phyloP scores from a whole-genome alignment of 2,113 vertebrate species.

The Sigmodon hispidus region DNA sequence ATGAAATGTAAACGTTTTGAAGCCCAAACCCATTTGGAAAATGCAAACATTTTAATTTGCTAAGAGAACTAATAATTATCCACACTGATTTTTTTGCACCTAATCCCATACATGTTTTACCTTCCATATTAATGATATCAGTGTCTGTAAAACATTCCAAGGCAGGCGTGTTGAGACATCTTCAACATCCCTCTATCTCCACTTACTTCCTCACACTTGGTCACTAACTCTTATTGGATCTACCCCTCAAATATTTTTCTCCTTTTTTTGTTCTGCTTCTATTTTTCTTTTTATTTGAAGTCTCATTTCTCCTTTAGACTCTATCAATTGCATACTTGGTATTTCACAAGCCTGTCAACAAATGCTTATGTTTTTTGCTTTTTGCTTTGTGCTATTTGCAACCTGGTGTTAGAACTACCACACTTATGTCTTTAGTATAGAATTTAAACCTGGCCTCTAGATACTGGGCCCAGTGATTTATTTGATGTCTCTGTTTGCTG shows the following conservation, averaged over 20 bases:
- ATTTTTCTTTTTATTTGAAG: neutral
- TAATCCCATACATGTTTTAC: neutral
- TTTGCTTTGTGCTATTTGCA: neutral
- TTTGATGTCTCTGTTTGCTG: neutral
- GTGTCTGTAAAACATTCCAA: neutral
- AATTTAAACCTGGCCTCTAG: neutral
- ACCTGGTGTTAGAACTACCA: neutral
- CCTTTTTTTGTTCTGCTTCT: neutral
- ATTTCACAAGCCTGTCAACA: slow-evolving; percentile 3
- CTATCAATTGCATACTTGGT: slow-evolving; percentile 13
- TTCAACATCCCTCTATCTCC: neutral
- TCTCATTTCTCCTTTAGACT: neutral
- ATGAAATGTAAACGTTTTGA: slow-evolving; percentile 60
- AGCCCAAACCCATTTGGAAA: slow-evolving; percentile 60
- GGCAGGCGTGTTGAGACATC: neutral
- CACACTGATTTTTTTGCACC: slow-evolving; percentile 44
- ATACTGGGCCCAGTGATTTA: neutral
- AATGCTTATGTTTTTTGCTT: too few relatives aligned
- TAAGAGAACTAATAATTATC: slow-evolving; percentile 48
- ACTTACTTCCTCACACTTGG: neutral
- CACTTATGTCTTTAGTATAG: neutral
- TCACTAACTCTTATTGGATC: neutral
- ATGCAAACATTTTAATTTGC: slow-evolving; percentile 68
- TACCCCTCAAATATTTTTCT: neutral
- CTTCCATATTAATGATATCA: neutral